Percentiles rank a stretch among this genome's conserved stretches.
Conservation (phyloP, 2,797 vertebrate species). For the Gymnopithys bicolor region DNA sequence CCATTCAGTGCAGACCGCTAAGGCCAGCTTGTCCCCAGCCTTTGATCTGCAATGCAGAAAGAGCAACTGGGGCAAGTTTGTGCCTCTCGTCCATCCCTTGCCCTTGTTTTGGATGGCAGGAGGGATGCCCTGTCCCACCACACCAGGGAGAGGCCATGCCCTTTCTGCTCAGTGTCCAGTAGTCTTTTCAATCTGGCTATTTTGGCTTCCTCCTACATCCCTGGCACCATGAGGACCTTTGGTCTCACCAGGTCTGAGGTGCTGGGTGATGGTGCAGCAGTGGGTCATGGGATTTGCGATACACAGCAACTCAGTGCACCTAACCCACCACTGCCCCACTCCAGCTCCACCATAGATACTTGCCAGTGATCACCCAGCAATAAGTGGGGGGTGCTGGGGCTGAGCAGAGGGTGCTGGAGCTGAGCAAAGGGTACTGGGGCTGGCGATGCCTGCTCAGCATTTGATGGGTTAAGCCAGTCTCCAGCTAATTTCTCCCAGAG, state of each 20-base stretch:
- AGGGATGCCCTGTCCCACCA: background rate
- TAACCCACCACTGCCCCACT: background rate
- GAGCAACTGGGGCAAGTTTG: background rate
- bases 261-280: background rate
- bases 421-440: background rate
- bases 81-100: background rate
- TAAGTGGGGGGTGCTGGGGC: background rate
- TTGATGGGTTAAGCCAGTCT: conserved; percentile 67
- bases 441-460: conserved; percentile 43
- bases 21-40: conserved; percentile 32
- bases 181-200: background rate
- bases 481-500: conserved; percentile 69
- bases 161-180: background rate
- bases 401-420: background rate
- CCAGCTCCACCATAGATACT: background rate
- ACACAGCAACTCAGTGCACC: rapidly evolving
- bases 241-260: background rate
- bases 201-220: background rate
- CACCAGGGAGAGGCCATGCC: background rate
- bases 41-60: conserved; percentile 72
- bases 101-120: background rate
- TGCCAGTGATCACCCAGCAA: background rate
- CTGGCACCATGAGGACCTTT: background rate
- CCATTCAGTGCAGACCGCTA: conserved; percentile 51
- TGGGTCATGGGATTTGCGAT: background rate